Base-by-base conservation (phyloP, 1,140 invertebrate genomes). In the Caenorhabditis inopinata region DNA sequence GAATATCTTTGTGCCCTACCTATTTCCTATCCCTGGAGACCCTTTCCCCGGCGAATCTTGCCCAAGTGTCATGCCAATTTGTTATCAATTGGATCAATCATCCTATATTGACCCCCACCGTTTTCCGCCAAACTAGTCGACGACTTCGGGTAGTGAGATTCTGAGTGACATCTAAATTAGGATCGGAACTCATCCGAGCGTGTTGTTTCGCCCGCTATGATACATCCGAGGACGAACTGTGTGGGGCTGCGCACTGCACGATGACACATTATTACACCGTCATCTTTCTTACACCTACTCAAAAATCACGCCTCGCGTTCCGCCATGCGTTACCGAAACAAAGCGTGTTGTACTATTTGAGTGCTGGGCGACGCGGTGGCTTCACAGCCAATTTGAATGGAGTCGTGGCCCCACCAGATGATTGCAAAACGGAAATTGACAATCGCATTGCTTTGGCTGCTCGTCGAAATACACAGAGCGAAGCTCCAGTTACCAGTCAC, bases 21-120 rank as follows among this genome's bases (percentile, higher is more conserved):
- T 58, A 58, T 16, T 51, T 23, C 18, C 9, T 51, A 23, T 32
- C 51, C 35, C 51, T 32, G 35, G 51, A 32, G 51, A 58, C 51
- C 35, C 48, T 25, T 7, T n/a, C n/a, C n/a, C n/a, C n/a, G n/a
- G n/a, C 21, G 25, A 58, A 29, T 68, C 58, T 68, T 68, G 1
- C 58, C 58, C 58, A 68, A 68, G 58, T 68, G 58, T 68, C 58
- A 68, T 68, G 58, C 58, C 58, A 68, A 68, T 68, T 68, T 68
- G 58, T 68, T 68, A 68, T 68, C 58, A 68, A n/a, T 29, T 32
- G 58, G 58, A 68, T 68, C 58, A 68, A 68, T 68, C 58, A 68
- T 68, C 25, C 58, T 18, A 68, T 29, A 68, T 68, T 68, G 58
- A 68, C 58, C 58, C 58, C 32, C 58, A 68, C 58, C 58, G 35